Evolutionary conservation across 2,888 invertebrate genomes (phyloP), one percentile per base, ranked within the genome.

Genomic region (Papilio elwesi): DNA sequence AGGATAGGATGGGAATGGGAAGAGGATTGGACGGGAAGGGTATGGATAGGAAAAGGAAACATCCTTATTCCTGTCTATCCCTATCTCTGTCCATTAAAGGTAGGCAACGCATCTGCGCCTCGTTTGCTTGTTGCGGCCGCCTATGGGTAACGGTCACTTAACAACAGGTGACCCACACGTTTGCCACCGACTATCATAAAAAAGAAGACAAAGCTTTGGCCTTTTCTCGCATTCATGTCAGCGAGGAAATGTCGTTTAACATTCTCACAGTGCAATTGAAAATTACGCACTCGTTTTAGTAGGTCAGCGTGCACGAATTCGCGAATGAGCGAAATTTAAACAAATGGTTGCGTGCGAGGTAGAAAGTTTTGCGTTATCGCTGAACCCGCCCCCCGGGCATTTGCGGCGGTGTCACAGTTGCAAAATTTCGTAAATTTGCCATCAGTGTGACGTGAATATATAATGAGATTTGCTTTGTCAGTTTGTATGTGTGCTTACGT

Each of bases 271-370:
- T 63, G 71, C 15, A 53, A 62, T 67, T 72, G 67, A 53, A 66
- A 68, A 72, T 66, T 70, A 68, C 69, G 59, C 38, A 67, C 68
- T 43, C 65, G 51, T 49, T 36, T 69, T 70, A 59, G 69, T 71
- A 53, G 75, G 71, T 73, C 72, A 74, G 74, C 74, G 77, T 70
- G 71, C 73, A 76, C 68, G 73, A 76, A 80, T 83, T 80, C 82
- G 87, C 84, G 73, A 86, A 88, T 88, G 86, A 67, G 73, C 73
- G 73, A 88, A 88, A 87, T 87, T 86, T 82, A 84, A 83, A 81
- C 83, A 82, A 85, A 83, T 84, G 82, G 83, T 87, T 87, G 85
- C 88, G 87, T 85, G 79, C 78, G 80, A 80, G 78, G 83, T 87
- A 87, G 90, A 90, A 90, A 90, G 90, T 88, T 81, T 52, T 12